Evolutionary conservation across 1,140 invertebrate genomes (phyloP).

Genomic region (Lanistes nyassanus): DNA sequence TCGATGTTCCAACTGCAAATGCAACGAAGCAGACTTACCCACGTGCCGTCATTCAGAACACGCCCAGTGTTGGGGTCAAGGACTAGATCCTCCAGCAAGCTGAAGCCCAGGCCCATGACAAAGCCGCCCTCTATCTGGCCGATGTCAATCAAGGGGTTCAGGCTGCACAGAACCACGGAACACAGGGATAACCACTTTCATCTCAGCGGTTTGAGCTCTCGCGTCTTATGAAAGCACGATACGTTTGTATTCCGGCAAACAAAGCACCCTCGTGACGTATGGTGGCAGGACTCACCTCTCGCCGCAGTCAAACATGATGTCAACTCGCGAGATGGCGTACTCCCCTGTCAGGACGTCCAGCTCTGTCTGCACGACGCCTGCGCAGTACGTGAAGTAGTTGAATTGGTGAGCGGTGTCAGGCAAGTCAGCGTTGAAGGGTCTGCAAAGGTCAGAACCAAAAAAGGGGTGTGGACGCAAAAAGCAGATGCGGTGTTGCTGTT

Average conservation of each 20-base stretch:
- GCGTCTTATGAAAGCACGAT: too few relatives aligned
- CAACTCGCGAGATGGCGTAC: slow-evolving; percentile 68
- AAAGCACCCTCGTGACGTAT: too few relatives aligned
- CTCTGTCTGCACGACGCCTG: slow-evolving; percentile 38
- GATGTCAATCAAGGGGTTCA: slow-evolving; percentile 72
- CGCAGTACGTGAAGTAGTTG: slow-evolving; percentile 37
- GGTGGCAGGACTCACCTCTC: slow-evolving; percentile 32
- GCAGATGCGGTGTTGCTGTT: too few relatives aligned
- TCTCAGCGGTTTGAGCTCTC: too few relatives aligned
- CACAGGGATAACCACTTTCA: not conserved
- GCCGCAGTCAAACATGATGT: slow-evolving; percentile 65
- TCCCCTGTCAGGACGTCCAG: slow-evolving; percentile 49
- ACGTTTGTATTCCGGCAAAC: too few relatives aligned
- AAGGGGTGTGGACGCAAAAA: too few relatives aligned
- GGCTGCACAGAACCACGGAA: slow-evolving; percentile 41
- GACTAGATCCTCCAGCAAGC: slow-evolving; percentile 79
- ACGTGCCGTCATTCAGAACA: slow-evolving; percentile 81
- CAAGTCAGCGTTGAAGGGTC: not conserved
- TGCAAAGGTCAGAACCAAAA: too few relatives aligned
- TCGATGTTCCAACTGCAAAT: too few relatives aligned
- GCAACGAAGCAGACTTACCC: slow-evolving; percentile 73
- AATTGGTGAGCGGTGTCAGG: not conserved
- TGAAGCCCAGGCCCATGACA: slow-evolving; percentile 87
- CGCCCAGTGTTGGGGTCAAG: slow-evolving; percentile 77
- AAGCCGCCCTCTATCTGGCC: slow-evolving; percentile 90